These are phyloP conservation scores for Nomada ruficornis DNA, from an alignment of 2,888 invertebrate species.

Conservation along the genomic window DNA sequence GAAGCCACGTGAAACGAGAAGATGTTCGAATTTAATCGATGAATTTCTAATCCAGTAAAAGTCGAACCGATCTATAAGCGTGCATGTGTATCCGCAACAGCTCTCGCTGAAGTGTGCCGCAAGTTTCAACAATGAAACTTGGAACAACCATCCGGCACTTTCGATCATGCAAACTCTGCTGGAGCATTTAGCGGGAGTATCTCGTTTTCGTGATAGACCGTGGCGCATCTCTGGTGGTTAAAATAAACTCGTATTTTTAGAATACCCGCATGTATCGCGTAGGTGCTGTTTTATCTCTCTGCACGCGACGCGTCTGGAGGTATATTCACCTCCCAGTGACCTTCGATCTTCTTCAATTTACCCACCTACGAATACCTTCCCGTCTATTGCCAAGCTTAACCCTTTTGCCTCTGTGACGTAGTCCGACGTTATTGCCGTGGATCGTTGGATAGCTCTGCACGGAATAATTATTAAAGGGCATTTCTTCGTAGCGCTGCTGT, in stretches of 20 bases:
- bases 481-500: no score
- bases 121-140: no score
- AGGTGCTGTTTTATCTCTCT: slow-evolving; percentile 56
- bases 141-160: neutral
- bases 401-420: no score
- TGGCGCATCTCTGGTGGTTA: slow-evolving; percentile 46
- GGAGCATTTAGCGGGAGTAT: slow-evolving; percentile 6
- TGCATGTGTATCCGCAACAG: no score
- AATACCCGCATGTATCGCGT: slow-evolving; percentile 56
- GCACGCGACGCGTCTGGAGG: slow-evolving; percentile 46
- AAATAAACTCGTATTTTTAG: slow-evolving; percentile 68
- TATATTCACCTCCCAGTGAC: slow-evolving; percentile 60
- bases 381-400: neutral
- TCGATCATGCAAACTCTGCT: slow-evolving; percentile 4
- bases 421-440: no score
- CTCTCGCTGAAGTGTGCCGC: no score
- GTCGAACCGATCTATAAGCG: no score
- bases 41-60: neutral
- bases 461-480: no score
- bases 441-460: no score
- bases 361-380: slow-evolving; percentile 12
- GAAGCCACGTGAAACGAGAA: no score
- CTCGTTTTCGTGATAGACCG: slow-evolving; percentile 45
- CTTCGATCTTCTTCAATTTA: slow-evolving; percentile 55
- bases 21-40: no score